Evolutionary conservation across 2,797 vertebrate genomes (phyloP), one percentile per base, ranked within the genome.

Genomic region (Takifugu ocellatus): DNA sequence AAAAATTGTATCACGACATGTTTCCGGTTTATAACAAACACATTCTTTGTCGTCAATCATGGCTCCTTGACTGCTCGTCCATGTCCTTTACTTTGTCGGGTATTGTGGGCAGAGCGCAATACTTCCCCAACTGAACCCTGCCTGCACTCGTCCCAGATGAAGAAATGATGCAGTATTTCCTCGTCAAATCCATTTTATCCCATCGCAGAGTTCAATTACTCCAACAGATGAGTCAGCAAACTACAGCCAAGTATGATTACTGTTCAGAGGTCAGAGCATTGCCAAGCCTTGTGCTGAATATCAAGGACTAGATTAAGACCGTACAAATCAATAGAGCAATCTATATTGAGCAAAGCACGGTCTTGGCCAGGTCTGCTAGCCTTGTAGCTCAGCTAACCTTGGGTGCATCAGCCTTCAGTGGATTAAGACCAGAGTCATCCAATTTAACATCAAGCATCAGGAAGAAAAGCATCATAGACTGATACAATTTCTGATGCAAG

Each of bases 231-330:
- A 89, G 77, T 88, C 83, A 86, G 85, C 82, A 77, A 17, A 15
- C 68, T 45, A 55, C 67, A 59, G 68, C 77, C 71, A 66, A 74
- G 80, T 79, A 84, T 79, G 84, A 86, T 84, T 66, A 78, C 81
- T 68, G 76, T 63, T 82, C 61, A 57, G 76, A 84, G 87, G 87
- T 90, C 86, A 85, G 36, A 70, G 67, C 56, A 16, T 70, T 55
- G 77, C 69, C 61, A 57, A 68, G 77, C 70, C 74, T 82, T 83
- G 78, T 83, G 87, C 82, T 86, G 87, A 89, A 87, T 88, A 86
- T 83, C 83, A 88, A 85, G 79, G 79, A 84, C 81, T 79, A 83
- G 84, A 87, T 90, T 88, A 88, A 85, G 78, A 81, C 80, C 67
- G 77, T 74, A 78, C 57, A 50, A 74, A 89, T 90, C 87, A 76